Evolutionary conservation across 2,113 vertebrate genomes (phyloP), one percentile per base, ranked within the genome.

Genomic region (Strix aluco): DNA sequence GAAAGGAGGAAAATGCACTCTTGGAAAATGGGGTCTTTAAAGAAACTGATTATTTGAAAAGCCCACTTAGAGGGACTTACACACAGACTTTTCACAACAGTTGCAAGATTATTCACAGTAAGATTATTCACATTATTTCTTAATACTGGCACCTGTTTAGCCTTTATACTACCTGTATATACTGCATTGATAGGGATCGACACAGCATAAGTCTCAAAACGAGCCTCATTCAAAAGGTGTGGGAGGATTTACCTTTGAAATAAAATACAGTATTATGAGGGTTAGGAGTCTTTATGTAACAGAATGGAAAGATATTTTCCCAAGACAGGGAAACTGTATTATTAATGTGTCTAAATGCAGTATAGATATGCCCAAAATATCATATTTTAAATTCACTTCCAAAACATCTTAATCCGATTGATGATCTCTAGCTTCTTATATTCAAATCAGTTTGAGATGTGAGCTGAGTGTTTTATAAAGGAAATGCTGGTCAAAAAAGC

Each of bases 341-440:
- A 94, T 83, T 88, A 91, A 85, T 78, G 46, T 78, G 62, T 62
- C 74, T 94, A 86, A 94, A 92, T 61, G 51, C 51, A 78, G 15
- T 59, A 58, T 10, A 62, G 65, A 78, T 85, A 85, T 40, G 40
- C 75, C 44, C 22, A 70, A 83, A 90, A 89, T 66, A 80, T n/a
- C 47, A 61, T 83, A 26, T 62, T 92, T 92, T 77, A 94, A 44
- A 86, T 94, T 91, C 29, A 47, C 11, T 90, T 88, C 38, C 38
- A 57, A 84, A 94, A 81, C 26, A 47, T 61, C 70, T 74, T 92
- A 69, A 88, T 95, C 30, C 11, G 3, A 74, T 85, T 73, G 55
- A 91, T 94, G 57, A 91, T 93, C 77, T 95, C 75, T n/a, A 86
- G 30, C n/a, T 80, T 85, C 81, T 81, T 62, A 38, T 72, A 83